Base-by-base conservation (phyloP, 2,113 vertebrate species). In the Sporophila hypoxantha region DNA sequence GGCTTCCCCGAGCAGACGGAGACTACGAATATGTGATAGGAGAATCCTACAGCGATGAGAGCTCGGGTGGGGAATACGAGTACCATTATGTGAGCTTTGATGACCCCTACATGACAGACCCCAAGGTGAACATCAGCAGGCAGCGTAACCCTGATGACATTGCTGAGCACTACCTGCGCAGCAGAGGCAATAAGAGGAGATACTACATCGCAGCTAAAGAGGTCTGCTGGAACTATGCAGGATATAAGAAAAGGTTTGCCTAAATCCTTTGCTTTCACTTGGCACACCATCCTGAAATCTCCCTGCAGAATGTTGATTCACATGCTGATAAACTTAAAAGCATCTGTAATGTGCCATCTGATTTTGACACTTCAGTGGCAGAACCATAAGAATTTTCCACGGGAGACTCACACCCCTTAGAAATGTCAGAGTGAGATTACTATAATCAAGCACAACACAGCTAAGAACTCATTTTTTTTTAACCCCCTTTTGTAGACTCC, bases 191-290 rank as follows among this genome's bases (percentile, higher is more conserved):
- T 7, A 94, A 94, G 57, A 98, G 94, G 79, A 95, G 88, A 18
- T 99, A 99, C 74, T 99, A 97, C 65, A 99, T 99, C 44, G 97
- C 99, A 75, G 98, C 98, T 64, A 95, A 98, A 90, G 99, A 99
- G 85, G 95, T 98, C 74, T 94, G 95, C 81, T 99, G 99, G 99
- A 98, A 98, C 97, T 99, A 99, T 37, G 91, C 89, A 42, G 97
- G 98, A 88, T 97, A 97, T 57, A 89, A 92, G 65, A 95, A 95
- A 95, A 97, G 97, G 97, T 98, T 96, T 88, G 96, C 44, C 68
- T 71, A 59, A 49, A 81, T 92, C 2, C 3, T 91, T 81, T 50
- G 32, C 76, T 90, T 93, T 88, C 11, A 11, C 79, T 78, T 89
- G 39, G n/a, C 17, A 29, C 3, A 2, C 14, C 25, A 15, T n/a